phyloP scores from a whole-genome alignment of 2,113 vertebrate species.

The Sphaerodactylus townsendi region DNA sequence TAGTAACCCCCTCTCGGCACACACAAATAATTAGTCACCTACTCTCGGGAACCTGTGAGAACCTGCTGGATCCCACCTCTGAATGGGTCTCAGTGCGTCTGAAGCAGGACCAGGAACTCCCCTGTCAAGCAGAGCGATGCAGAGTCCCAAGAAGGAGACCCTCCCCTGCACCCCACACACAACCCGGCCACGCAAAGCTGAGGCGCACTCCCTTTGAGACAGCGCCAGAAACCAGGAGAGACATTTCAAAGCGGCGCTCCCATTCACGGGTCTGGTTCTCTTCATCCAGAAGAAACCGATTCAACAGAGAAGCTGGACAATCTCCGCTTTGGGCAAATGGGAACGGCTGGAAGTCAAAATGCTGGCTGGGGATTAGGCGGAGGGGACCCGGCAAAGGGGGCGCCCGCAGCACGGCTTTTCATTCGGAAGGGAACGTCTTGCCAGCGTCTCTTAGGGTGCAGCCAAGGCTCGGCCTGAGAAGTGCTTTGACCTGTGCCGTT shows the following conservation, averaged over 20 bases:
- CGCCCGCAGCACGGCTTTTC: neutral
- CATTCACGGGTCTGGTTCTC: conserved; percentile 28
- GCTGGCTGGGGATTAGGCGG: fast-evolving
- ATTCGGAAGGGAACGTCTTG: neutral
- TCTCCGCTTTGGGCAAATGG: neutral
- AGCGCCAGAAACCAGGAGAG: conserved; percentile 44
- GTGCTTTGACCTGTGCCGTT: no score
- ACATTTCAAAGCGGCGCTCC: conserved; percentile 30
- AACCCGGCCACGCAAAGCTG: conserved; percentile 36
- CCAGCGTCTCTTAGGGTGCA: neutral
- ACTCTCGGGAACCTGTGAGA: no score
- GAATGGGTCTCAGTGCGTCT: no score
- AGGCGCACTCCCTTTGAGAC: conserved; percentile 25
- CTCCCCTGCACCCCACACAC: neutral
- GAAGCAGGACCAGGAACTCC: conserved; percentile 15
- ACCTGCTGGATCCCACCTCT: no score
- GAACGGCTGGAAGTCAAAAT: conserved; percentile 23
- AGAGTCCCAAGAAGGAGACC: neutral
- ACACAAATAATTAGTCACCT: no score
- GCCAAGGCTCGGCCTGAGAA: neutral
- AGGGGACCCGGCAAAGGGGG: neutral
- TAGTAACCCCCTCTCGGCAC: no score
- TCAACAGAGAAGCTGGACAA: conserved; percentile 21
- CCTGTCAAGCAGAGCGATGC: fast-evolving
- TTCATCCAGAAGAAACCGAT: conserved; percentile 53